These are phyloP conservation scores for Distichodus sexfasciatus DNA, from an alignment of 2,797 vertebrate genomes.

Conservation along the genomic window DNA sequence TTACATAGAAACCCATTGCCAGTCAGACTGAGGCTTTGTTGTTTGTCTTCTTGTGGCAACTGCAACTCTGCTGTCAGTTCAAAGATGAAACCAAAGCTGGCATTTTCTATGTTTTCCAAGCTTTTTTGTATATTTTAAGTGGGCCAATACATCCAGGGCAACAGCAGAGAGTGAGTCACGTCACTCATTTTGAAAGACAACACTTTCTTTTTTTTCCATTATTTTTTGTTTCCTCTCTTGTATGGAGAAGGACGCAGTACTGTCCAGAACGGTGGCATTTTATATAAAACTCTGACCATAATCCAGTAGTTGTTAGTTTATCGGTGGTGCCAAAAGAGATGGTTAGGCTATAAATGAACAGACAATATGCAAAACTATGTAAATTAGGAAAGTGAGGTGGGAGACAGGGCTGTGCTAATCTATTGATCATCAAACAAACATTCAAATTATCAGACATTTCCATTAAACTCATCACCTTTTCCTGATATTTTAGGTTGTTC, in stretches of 20 bases:
- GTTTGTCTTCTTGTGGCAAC: background rate
- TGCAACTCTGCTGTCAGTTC: background rate
- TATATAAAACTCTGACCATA: background rate
- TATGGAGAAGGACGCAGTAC: no score
- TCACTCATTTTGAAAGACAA: background rate
- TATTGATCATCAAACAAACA: constrained; percentile 35
- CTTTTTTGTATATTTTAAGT: background rate
- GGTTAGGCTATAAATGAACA: constrained; percentile 13
- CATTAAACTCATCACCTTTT: constrained; percentile 29
- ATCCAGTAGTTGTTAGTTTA: constrained; percentile 12
- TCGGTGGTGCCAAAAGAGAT: constrained; percentile 18
- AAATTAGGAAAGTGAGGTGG: constrained; percentile 35
- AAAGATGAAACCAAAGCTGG: constrained; percentile 30
- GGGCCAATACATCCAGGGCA: background rate
- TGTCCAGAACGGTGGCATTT: background rate
- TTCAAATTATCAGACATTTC: constrained; percentile 31
- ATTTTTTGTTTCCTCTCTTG: background rate
- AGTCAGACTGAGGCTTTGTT: constrained; percentile 1
- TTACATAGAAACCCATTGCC: background rate
- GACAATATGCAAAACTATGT: constrained; percentile 69
- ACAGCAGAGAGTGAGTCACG: background rate
- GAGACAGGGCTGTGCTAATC: constrained; percentile 24
- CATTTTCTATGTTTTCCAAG: background rate
- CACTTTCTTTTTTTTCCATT: background rate
- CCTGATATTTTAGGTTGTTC: constrained; percentile 12